phyloP scores from a whole-genome alignment of 92 coral and sea anemone species.

The Zoanthus gigantus region DNA sequence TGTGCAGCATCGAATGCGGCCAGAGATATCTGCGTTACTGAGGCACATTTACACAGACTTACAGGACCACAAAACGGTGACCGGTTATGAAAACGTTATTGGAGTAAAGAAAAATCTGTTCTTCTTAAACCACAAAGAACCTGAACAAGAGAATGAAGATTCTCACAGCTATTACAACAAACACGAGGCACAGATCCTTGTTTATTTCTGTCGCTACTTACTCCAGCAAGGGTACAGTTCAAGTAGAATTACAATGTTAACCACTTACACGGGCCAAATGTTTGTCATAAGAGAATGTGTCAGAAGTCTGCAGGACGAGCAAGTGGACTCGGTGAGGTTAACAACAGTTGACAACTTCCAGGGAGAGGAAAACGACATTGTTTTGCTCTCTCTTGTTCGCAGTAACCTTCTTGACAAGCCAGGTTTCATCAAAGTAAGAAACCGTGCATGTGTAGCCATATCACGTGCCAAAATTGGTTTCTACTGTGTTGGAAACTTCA shows the following conservation, averaged over 20 bases:
- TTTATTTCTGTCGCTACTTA: constrained; percentile 78
- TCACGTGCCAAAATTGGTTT: constrained; percentile 93
- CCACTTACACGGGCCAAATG: constrained; percentile 91
- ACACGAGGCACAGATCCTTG: constrained; percentile 85
- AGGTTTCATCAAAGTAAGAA: constrained; percentile 82
- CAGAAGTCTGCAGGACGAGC: constrained; percentile 47
- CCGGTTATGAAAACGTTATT: constrained; percentile 70
- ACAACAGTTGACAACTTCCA: constrained; percentile 92
- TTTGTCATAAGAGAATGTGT: constrained; percentile 72
- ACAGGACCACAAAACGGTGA: constrained; percentile 74
- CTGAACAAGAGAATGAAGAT: constrained; percentile 70
- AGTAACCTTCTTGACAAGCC: constrained; percentile 79
- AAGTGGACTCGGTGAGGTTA: constrained; percentile 59
- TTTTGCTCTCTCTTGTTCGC: constrained; percentile 88
- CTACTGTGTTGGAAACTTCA: constrained; percentile 86
- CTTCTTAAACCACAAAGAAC: constrained; percentile 78
- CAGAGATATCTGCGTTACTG: constrained; percentile 84
- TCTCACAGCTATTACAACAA: constrained; percentile 78
- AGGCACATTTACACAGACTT: constrained; percentile 83
- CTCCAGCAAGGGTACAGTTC: constrained; percentile 84
- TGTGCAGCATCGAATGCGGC: constrained; percentile 96
- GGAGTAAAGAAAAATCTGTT: constrained; percentile 83
- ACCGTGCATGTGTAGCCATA: constrained; percentile 95
- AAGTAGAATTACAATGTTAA: constrained; percentile 78
- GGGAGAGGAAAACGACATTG: constrained; percentile 92